Base-by-base conservation (phyloP, 1,140 invertebrate genomes). In the Drosophila oshimai region DNA sequence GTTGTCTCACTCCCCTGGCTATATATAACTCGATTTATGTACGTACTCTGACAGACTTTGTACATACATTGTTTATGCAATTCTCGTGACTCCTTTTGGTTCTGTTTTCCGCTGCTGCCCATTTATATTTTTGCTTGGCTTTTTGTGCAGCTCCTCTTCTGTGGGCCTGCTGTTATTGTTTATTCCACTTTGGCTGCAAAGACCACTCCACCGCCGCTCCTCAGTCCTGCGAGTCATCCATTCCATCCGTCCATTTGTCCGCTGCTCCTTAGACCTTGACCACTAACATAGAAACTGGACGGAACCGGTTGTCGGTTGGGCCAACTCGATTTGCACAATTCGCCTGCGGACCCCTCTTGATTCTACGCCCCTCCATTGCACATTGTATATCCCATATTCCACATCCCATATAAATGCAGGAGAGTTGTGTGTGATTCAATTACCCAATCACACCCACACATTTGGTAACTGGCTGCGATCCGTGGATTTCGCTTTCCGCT, bases 251-350 rank as follows among this genome's bases (percentile, higher is more conserved):
- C 26, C 50, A 26, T 17, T 12, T 17, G 50, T 34, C 29, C 36
- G 39, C 51, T 89, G 87, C 87, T 87, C 87, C 87, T 89, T 89
- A 89, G 87, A 89, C 87, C 87, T 89, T 89, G 87, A 89, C 87
- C 87, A 89, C 81, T 89, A 89, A 89, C 87, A 83, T 88, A 89
- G 87, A 89, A 83, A 76, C 57, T 39, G 68, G 28, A 47, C 50
- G 37, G 42, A 75, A 86, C 81, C 81, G 80, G 80, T 86, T 75
- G 13, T 15, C 13, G 28, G 13, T 15, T n/a, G 28, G 24, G 51
- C 34, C 36, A 62, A 34, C 67, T 33, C 65, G 64, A 41, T 46
- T 70, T 68, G 50, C 64, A 39, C 26, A 26, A 31, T 65, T 65
- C 31, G 6, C 47, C 28, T 4, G 51, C 24, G 28, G 57, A 26